Conservation (phyloP, 2,888 invertebrate genomes). For the Cheilosia scutellata region DNA sequence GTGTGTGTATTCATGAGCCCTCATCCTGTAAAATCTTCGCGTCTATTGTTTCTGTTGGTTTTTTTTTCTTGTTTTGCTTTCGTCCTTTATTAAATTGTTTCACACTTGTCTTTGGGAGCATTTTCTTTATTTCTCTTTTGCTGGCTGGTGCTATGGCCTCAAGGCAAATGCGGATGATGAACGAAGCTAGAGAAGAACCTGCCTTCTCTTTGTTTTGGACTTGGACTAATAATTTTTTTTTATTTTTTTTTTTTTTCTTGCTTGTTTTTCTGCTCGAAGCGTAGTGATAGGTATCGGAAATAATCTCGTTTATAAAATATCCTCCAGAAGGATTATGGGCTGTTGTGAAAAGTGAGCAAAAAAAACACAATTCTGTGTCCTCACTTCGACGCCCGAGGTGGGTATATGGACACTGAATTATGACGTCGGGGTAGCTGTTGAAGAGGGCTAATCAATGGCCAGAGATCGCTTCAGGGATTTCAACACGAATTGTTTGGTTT, state of each 20-base stretch:
- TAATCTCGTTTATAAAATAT: constrained; percentile 75
- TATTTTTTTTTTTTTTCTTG: constrained; percentile 22
- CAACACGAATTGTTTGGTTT: constrained; percentile 41
- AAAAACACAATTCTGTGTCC: neutral
- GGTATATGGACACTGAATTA: constrained; percentile 13
- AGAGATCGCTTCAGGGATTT: constrained; percentile 27
- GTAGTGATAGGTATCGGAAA: constrained; percentile 71
- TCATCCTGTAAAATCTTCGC: constrained; percentile 66
- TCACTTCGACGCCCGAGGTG: constrained; percentile 5
- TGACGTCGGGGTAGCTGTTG: constrained; percentile 21
- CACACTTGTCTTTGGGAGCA: constrained; percentile 53
- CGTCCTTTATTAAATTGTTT: constrained; percentile 50
- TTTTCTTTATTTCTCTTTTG: constrained; percentile 8
- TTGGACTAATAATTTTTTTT: constrained; percentile 67
- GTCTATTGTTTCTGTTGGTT: constrained; percentile 61
- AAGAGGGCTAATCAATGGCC: constrained; percentile 39
- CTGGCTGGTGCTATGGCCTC: constrained; percentile 43
- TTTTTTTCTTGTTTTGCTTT: neutral
- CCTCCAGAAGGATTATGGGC: constrained; percentile 67
- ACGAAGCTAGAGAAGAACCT: constrained; percentile 40
- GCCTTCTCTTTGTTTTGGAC: constrained; percentile 22
- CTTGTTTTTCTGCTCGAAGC: constrained; percentile 31
- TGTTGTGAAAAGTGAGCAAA: constrained; percentile 24
- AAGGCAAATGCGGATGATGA: constrained; percentile 66
- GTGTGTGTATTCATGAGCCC: constrained; percentile 35